Evolutionary conservation across 1,140 invertebrate species (phyloP).

Genomic region (Ceratosolen solmsi): DNA sequence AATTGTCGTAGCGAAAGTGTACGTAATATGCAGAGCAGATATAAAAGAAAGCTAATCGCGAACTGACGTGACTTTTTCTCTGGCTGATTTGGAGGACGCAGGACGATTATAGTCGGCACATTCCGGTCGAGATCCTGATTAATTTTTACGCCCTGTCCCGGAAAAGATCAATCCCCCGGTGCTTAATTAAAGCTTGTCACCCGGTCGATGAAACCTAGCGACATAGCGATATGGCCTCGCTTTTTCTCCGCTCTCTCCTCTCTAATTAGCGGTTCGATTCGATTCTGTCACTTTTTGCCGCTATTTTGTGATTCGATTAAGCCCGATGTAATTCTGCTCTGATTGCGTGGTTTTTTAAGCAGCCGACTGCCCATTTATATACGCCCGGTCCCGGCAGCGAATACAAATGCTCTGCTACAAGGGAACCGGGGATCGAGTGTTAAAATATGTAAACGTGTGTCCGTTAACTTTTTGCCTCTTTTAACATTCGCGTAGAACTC

Average conservation of each 20-base stretch:
- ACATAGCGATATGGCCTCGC: no score
- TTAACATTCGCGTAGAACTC: neutral
- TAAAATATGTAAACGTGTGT: neutral
- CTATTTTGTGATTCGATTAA: neutral
- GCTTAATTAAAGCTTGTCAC: constrained; percentile 40
- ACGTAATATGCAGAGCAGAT: no score
- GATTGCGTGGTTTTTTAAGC: neutral
- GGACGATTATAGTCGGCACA: neutral
- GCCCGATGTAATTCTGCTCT: neutral
- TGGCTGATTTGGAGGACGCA: neutral
- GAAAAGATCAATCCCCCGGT: neutral
- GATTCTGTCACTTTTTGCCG: neutral
- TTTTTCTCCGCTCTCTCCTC: neutral
- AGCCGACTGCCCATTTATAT: neutral
- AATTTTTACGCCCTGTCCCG: neutral
- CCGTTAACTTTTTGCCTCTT: neutral
- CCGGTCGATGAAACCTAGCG: no score
- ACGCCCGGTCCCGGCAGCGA: neutral
- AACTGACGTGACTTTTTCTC: neutral
- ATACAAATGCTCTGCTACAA: neutral
- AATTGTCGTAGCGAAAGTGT: no score
- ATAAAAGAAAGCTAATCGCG: constrained; percentile 9
- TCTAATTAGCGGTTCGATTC: neutral
- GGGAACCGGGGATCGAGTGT: neutral
- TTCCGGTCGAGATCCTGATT: neutral